Percentiles rank a stretch among this genome's conserved stretches.
phyloP scores from a whole-genome alignment of 2,113 vertebrate genomes.

The Microcebus jonahi region DNA sequence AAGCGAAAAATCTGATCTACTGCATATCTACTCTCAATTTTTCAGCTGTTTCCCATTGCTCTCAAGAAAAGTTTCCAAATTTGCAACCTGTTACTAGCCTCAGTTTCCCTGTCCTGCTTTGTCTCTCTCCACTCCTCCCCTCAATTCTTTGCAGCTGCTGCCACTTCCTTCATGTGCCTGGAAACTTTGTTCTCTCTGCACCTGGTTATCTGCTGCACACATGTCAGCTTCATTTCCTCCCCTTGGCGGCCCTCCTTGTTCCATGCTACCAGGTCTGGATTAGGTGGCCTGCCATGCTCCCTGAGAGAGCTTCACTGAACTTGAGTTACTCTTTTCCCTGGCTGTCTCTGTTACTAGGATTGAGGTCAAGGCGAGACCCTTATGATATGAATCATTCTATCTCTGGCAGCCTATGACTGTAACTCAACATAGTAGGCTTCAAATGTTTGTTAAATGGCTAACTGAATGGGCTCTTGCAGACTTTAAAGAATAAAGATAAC shows the following conservation, averaged over 20 bases:
- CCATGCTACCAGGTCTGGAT: not conserved
- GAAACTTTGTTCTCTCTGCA: not conserved
- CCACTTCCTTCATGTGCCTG: not conserved
- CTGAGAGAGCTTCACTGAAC: not conserved
- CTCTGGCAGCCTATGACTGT: not conserved
- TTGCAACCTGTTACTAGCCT: not conserved
- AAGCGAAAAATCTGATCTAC: not conserved
- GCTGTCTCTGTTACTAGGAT: not conserved
- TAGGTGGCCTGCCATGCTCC: not conserved
- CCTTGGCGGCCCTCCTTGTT: too few species aligned
- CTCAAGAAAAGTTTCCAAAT: not conserved
- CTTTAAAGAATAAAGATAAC: not conserved
- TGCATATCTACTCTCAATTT: not conserved
- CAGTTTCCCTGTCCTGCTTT: not conserved
- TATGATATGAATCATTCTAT: not conserved
- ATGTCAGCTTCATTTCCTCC: not conserved
- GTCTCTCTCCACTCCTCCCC: not conserved
- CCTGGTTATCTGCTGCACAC: not conserved
- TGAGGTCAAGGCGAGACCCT: not conserved
- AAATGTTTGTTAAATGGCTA: not conserved
- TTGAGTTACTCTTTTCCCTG: not conserved
- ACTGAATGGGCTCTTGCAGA: not conserved
- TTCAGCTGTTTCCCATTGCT: not conserved
- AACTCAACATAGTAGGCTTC: not conserved
- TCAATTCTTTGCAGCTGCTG: not conserved